phyloP scores from a whole-genome alignment of 2,797 vertebrate species.

The Rhyacichthys aspro region DNA sequence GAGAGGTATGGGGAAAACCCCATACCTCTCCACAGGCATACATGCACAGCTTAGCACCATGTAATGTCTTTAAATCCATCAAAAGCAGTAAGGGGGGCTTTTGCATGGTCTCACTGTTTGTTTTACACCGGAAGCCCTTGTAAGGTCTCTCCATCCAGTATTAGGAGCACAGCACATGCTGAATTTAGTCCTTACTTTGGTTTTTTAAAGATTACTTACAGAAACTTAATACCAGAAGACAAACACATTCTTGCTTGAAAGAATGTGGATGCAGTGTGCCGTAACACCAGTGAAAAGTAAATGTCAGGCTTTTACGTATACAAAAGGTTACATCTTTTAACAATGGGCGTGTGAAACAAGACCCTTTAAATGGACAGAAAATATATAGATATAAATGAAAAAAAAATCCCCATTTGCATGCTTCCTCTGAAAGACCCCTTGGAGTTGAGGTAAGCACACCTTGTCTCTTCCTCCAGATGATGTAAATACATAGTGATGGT shows the following conservation, averaged over 20 bases:
- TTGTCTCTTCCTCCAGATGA: constrained; percentile 45
- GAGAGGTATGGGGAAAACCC: too few relatives aligned
- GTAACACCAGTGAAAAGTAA: too few relatives aligned
- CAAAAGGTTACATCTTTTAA: background rate
- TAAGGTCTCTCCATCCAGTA: constrained; percentile 35
- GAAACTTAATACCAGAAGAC: background rate
- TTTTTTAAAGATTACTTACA: too few relatives aligned
- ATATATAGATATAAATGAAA: background rate
- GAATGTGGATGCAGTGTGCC: too few relatives aligned
- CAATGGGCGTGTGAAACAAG: too few relatives aligned
- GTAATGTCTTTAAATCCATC: constrained; percentile 68
- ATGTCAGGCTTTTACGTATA: background rate
- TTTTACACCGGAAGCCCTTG: constrained; percentile 50
- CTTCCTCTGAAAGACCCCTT: constrained; percentile 8
- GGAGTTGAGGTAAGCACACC: constrained; percentile 20
- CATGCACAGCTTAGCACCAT: constrained; percentile 57
- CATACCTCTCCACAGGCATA: constrained; percentile 52
- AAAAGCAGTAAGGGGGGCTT: constrained; percentile 39
- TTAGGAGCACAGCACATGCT: constrained; percentile 44
- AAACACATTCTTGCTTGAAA: background rate
- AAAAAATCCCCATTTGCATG: constrained; percentile 3
- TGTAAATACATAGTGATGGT: constrained; percentile 43
- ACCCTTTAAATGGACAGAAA: too few relatives aligned
- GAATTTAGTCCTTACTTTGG: too few relatives aligned
- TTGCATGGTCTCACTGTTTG: constrained; percentile 48